Evolutionary conservation across 2,888 invertebrate genomes (phyloP), one percentile per base, ranked within the genome.

Genomic region (Stenodema calcarata): DNA sequence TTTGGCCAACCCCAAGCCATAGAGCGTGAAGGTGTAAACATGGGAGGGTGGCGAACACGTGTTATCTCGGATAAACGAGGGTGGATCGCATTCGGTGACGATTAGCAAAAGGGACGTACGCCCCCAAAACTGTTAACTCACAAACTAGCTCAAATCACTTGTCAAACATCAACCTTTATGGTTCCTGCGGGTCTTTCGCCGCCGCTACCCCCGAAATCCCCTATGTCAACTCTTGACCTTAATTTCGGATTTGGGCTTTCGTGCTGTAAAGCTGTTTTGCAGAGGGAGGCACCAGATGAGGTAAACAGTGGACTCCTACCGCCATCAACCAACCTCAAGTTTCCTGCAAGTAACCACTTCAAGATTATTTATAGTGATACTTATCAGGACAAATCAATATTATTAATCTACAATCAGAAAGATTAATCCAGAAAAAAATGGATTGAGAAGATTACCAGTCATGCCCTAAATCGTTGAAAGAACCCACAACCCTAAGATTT

Each of bases 41-140:
- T 4, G 62, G 11, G 62, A 62, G 62, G 62, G 62, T 23, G 62
- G 27, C 23, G 47, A 12, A 47, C 47, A 62, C 62, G 62, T 62
- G 62, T 62, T 62, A 62, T 62, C 62, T 62, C 62, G 62, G 62
- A 62, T 62, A 62, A 62, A 62, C 62, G 62, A 62, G 62, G 62
- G 62, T 62, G 62, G 62, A 23, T 23, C 1, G 62, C 62, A 27
- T 62, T 23, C n/a, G n/a, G 16, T n/a, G 7, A 23, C 62, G 62
- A 62, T 62, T 62, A 62, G 62, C 62, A 62, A 62, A 62, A 62
- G 62, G 62, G 62, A 62, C 62, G 62, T 3, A 3, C 18, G 62
- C 62, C 18, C 62, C 62, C 62, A 62, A 62, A 62, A 62, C 62
- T 23, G 62, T 62, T 62, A 62, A 62, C 62, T 62, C 62, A 62